Evolutionary conservation across 2,797 vertebrate species (phyloP), one percentile per base, ranked within the genome.

Genomic region (Meda fulgida): DNA sequence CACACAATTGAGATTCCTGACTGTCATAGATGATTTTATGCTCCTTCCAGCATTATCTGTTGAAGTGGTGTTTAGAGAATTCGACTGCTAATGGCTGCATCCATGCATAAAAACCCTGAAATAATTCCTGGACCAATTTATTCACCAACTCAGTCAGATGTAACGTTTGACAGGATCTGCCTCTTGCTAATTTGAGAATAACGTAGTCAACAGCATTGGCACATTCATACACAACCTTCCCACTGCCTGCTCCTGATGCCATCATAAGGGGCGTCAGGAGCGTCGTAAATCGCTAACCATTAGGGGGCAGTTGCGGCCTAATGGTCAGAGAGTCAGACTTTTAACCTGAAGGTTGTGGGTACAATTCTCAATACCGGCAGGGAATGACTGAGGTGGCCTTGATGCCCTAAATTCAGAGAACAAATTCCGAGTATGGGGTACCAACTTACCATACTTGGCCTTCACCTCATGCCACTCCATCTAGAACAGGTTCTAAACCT

Each of bases 1-100:
- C 51, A 38, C 63, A 55, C 84, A 65, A 53, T 31, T 69, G 43
- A 82, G 73, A 78, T 91, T 81, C 66, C 84, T 65, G 80, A 70
- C 90, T 92, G 91, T 91, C 92, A 90, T 86, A 88, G 91, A 90
- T 90, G 88, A 93, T 92, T 93, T 92, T 92, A 90, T 92, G 91
- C 91, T 89, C 90, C 86, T 86, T 89, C 87, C 81, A 89, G 91
- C 92, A 91, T 93, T 92, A 93, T 91, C 91, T 89, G 92, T 87
- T 93, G 91, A 93, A 90, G 88, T 87, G 89, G 84, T 90, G 90
- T 93, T 91, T 86, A 43, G 93, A 93, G 92, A 92, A 88, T 93
- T 93, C 71, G 82, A n/a, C 88, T 87, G 91, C 92, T 94, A 92
- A 93, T 92, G 90, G 93, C 90, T 84, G 90, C 86, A 90, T 92